Evolutionary conservation across 1,140 invertebrate species (phyloP).

Genomic region (Bicyclus anynana): DNA sequence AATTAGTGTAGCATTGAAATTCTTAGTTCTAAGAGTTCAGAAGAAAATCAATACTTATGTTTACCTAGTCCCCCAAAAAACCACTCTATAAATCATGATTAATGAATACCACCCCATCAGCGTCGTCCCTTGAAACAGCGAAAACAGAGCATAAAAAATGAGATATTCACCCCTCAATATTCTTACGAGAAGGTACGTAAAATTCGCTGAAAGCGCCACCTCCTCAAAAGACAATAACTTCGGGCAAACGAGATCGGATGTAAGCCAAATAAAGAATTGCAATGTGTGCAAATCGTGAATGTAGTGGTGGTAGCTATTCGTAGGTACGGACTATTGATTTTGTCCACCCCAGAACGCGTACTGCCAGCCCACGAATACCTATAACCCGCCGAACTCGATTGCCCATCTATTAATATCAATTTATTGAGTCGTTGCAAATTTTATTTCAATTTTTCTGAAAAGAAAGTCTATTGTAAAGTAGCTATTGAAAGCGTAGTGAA

Average conservation of each 20-base stretch:
- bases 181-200: slow-evolving; percentile 17
- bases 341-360: slow-evolving; percentile 65
- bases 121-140: slow-evolving; percentile 7
- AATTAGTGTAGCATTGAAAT: too few relatives aligned
- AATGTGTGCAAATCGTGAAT: slow-evolving; percentile 61
- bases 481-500: too few relatives aligned
- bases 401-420: slow-evolving; percentile 60
- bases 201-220: slow-evolving; percentile 28
- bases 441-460: neutral
- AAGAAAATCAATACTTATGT: neutral
- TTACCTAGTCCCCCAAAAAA: slow-evolving; percentile 11
- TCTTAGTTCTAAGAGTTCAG: too few relatives aligned
- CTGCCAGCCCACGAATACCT: slow-evolving; percentile 47
- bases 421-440: slow-evolving; percentile 41
- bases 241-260: slow-evolving; percentile 41
- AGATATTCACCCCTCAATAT: slow-evolving; percentile 22
- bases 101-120: slow-evolving; percentile 13
- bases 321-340: slow-evolving; percentile 71
- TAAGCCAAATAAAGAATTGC: slow-evolving; percentile 61
- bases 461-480: too few relatives aligned
- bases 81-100: slow-evolving; percentile 15
- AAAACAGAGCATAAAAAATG: slow-evolving; percentile 15
- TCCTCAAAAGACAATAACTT: slow-evolving; percentile 46
- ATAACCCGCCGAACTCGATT: slow-evolving; percentile 57
- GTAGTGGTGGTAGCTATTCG: slow-evolving; percentile 61